Base-by-base conservation (phyloP, 2,888 invertebrate species). In the Catocala nupta region DNA sequence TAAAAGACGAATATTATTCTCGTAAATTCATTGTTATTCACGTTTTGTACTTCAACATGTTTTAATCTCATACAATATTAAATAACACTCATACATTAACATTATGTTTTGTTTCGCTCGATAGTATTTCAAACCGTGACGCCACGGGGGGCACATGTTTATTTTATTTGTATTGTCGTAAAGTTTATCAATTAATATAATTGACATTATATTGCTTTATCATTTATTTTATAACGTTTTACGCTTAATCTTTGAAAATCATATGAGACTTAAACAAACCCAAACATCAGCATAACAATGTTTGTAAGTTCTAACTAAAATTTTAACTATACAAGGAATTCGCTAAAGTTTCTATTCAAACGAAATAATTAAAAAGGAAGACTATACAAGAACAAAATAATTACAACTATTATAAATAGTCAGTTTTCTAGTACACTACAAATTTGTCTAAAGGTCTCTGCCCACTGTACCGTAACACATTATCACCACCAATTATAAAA, bases 11-110 rank as follows among this genome's bases (percentile, higher is more conserved):
- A 86, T 92, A 52, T 48, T 81, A 80, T 81, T 87, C 80, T 88
- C 82, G 84, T 89, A 90, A 89, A 89, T 89, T 90, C 81, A 81
- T 75, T 87, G 82, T 90, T 87, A 86, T 91, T 89, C 81, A 89
- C 86, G 86, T 89, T 87, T 93, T 93, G 93, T 93, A 93, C 92
- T 93, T 91, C 87, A 89, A 91, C 87, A 90, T 86, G 71, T 83
- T 83, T 81, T 90, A 91, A 92, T 92, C 91, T 91, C 93, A 89
- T 89, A 90, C 87, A 89, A 84, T 87, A 88, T 89, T 90, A 89
- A 89, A 90, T 90, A 90, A 85, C 90, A 85, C 85, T 87, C 92
- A 86, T 84, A 84, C 86, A 81, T 82, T 81, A 78, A 80, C 78
- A 78, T 78, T 47, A 70, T 73, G 75, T 75, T 81, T 70, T 34